Evolutionary conservation across 2,888 invertebrate genomes (phyloP), one percentile per base, ranked within the genome.

Genomic region (Spilosoma lubricipeda): DNA sequence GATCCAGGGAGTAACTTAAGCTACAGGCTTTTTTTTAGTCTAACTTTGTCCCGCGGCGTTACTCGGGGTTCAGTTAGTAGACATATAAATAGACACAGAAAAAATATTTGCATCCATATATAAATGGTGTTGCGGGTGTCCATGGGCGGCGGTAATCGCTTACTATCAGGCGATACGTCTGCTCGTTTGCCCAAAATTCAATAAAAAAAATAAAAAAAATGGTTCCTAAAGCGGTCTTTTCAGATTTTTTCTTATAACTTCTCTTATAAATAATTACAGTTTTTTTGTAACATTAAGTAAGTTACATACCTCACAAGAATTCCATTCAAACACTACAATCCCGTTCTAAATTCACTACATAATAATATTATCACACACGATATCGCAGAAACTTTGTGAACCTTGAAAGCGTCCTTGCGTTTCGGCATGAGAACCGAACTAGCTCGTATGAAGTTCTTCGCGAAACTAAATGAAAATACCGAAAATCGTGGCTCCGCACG

Each of bases 321-420:
- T 70, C 66, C 70, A 70, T 70, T 33, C n/a, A 73, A 68, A 70
- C 67, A 67, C 45, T 27, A 18, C 45, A 30, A 65, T 63, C 30
- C 70, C 42, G 42, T 45, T 7, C 23, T 42, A 67, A 42, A 20
- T 39, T 33, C 66, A 71, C 66, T 39, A 71, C 66, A 66, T 66
- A 66, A 52, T 23, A 33, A 48, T 67, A 64, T 48, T 36, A 59
- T 11, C 42, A 39, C 36, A 59, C 70, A 63, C 45, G n/a, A 70
- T 74, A 71, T 45, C 66, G 71, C 59, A 66, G 67, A 52, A 70
- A 71, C 74, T 71, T 66, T 59, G 39, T 69, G 69, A 76, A 77
- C 83, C 77, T 82, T 79, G 78, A 77, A 27, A 64, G 67, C 77
- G 83, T 79, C 81, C 85, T 82, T 81, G 84, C 74, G 63, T 68